Percentiles rank a stretch among this genome's conserved stretches.
phyloP scores from a whole-genome alignment of 2,888 invertebrate species.

The Drosophila fulvimacula region DNA sequence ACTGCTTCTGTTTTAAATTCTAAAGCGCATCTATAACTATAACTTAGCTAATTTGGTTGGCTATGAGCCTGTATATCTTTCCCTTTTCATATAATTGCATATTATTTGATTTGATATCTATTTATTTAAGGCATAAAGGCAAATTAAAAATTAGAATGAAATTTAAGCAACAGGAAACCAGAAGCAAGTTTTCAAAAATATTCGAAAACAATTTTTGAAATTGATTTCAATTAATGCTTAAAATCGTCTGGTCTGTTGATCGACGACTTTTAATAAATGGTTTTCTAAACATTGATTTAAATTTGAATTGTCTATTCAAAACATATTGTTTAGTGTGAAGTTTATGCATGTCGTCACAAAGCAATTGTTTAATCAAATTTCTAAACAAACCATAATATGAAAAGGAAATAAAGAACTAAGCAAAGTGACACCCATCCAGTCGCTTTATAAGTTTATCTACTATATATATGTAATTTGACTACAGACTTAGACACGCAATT shows the following conservation, averaged over 20 bases:
- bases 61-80: too few species aligned
- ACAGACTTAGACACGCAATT: conserved; percentile 47
- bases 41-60: too few species aligned
- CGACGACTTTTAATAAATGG: background rate
- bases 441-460: conserved; percentile 26
- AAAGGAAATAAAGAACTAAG: background rate
- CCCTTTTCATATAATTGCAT: too few species aligned
- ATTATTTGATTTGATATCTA: background rate
- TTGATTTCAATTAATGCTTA: background rate
- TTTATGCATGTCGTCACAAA: conserved; percentile 32
- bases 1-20: too few species aligned
- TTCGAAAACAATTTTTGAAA: background rate
- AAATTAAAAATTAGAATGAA: background rate
- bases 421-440: conserved; percentile 27
- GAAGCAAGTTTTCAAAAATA: background rate
- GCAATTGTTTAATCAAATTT: conserved; percentile 8
- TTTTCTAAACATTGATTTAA: background rate
- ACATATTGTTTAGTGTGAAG: background rate
- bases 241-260: background rate
- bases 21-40: too few species aligned
- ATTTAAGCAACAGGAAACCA: too few species aligned
- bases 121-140: background rate
- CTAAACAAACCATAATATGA: background rate
- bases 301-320: background rate
- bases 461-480: conserved; percentile 35